Conservation (phyloP, 2,888 invertebrate genomes). For the Coelinius sp. region DNA sequence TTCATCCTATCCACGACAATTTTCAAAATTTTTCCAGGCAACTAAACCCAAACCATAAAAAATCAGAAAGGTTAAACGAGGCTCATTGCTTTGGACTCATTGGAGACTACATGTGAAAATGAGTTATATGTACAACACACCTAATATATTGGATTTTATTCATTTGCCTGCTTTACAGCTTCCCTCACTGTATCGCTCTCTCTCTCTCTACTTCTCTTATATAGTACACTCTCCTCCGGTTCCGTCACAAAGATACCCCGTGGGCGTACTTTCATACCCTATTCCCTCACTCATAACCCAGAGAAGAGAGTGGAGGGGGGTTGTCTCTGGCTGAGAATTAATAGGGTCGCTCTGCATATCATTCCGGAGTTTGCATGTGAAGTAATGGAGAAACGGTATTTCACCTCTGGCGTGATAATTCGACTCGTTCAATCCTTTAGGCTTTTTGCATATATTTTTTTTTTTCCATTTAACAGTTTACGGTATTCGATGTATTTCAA, state of each 20-base stretch:
- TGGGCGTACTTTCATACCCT: slow-evolving; percentile 24
- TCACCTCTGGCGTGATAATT: slow-evolving; percentile 58
- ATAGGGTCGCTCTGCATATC: slow-evolving; percentile 57
- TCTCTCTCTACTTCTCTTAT: slow-evolving; percentile 24
- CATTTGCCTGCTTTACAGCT: slow-evolving; percentile 8
- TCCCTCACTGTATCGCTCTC: background rate
- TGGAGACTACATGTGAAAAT: slow-evolving; percentile 43
- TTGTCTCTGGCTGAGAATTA: slow-evolving; percentile 49
- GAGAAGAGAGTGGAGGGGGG: background rate
- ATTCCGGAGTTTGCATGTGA: slow-evolving; percentile 52
- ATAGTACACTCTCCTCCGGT: background rate
- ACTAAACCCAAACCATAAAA: too few species aligned
- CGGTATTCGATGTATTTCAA: background rate
- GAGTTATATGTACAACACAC: slow-evolving; percentile 41
- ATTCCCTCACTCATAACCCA: slow-evolving; percentile 13
- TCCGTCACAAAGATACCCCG: slow-evolving; percentile 7
- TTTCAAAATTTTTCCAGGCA: too few species aligned
- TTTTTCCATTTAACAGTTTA: background rate
- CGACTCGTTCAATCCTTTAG: slow-evolving; percentile 47
- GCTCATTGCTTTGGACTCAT: slow-evolving; percentile 36
- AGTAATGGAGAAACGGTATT: slow-evolving; percentile 50
- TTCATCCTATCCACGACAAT: too few species aligned
- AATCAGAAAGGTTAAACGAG: background rate
- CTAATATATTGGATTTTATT: slow-evolving; percentile 40
- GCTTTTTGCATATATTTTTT: slow-evolving; percentile 35